Evolutionary conservation across 2,888 invertebrate genomes (phyloP).

Genomic region (Thereva unica): DNA sequence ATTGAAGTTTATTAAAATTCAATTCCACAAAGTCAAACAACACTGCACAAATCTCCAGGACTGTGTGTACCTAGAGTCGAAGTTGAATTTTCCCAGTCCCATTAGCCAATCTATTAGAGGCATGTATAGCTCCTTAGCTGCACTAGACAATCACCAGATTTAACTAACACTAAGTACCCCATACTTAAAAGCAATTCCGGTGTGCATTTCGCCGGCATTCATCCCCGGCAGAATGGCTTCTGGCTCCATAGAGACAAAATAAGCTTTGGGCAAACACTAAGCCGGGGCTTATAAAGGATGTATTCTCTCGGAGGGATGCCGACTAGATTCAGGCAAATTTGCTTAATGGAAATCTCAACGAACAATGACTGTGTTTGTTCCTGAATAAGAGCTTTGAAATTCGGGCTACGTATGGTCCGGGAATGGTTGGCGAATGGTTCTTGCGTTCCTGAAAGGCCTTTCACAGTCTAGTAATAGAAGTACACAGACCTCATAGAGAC

Average conservation of each 20-base stretch:
- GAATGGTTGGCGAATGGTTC: conserved; percentile 22
- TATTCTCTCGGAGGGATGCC: conserved; percentile 1
- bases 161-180: neutral
- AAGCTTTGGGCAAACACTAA: conserved; percentile 26
- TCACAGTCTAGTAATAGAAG: too few relatives aligned
- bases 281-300: conserved; percentile 20
- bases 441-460: neutral
- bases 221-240: conserved; percentile 7
- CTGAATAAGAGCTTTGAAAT: conserved; percentile 26
- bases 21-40: too few relatives aligned
- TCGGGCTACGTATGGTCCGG: conserved; percentile 9
- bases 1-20: too few relatives aligned
- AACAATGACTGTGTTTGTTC: conserved; percentile 29
- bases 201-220: neutral
- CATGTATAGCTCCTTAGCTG: too few relatives aligned
- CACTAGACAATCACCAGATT: too few relatives aligned
- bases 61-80: too few relatives aligned
- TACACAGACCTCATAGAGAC: neutral
- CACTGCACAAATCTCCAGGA: too few relatives aligned
- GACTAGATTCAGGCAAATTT: conserved; percentile 22
- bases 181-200: conserved; percentile 16
- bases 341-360: conserved; percentile 29
- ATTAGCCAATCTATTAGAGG: too few relatives aligned
- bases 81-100: too few relatives aligned
- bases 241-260: conserved; percentile 1